Percentiles rank a stretch among this genome's conserved stretches.
phyloP scores from a whole-genome alignment of 2,113 vertebrate genomes.

The Odontesthes bonariensis region DNA sequence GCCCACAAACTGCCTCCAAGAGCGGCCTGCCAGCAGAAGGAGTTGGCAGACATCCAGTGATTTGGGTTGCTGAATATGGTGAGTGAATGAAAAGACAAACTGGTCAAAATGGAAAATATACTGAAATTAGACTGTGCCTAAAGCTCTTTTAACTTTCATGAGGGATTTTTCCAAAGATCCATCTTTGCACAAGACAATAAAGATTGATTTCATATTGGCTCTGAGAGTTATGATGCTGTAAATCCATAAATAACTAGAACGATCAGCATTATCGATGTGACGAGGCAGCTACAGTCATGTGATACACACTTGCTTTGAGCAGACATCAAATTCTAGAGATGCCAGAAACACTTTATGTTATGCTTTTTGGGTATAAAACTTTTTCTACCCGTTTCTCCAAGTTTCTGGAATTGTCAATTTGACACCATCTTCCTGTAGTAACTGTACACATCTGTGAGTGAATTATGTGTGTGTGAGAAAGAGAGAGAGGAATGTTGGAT shows the following conservation, averaged over 20 bases:
- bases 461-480: background rate
- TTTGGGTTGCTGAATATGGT: slow-evolving; percentile 47
- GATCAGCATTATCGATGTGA: slow-evolving; percentile 15
- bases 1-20: slow-evolving; percentile 68
- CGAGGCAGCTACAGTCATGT: slow-evolving; percentile 3
- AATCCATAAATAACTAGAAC: background rate
- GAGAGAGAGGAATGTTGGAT: no score
- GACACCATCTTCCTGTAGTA: background rate
- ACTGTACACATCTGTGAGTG: background rate
- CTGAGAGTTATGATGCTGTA: background rate
- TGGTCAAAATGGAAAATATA: slow-evolving; percentile 37
- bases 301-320: background rate
- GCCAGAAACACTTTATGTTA: background rate
- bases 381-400: slow-evolving; percentile 5
- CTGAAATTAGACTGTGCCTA: slow-evolving; percentile 23
- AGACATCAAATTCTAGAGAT: slow-evolving; percentile 9
- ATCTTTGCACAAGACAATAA: slow-evolving; percentile 16
- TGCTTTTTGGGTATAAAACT: background rate
- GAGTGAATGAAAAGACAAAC: slow-evolving; percentile 55
- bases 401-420: slow-evolving; percentile 19
- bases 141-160: slow-evolving; percentile 24
- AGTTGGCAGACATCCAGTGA: slow-evolving; percentile 57
- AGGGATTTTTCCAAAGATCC: slow-evolving; percentile 4
- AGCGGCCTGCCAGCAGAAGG: slow-evolving; percentile 51
- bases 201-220: slow-evolving; percentile 19